Conservation (phyloP, 2,113 vertebrate species). For the Salminus brasiliensis region DNA sequence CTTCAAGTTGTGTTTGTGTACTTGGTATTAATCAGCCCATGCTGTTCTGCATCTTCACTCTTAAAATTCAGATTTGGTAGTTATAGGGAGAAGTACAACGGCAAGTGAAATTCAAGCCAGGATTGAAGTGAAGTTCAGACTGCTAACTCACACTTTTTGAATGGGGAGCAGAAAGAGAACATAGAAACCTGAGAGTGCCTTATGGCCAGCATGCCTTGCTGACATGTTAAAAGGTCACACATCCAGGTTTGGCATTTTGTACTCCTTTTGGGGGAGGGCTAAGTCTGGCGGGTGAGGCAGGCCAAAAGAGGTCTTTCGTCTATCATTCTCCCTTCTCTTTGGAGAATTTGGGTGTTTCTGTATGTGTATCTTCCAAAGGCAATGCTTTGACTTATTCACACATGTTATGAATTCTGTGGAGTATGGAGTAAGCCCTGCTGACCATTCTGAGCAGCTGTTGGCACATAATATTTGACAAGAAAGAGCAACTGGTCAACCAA, state of each 20-base stretch:
- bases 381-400: neutral
- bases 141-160: neutral
- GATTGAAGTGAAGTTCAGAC: no score
- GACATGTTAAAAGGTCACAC: conserved; percentile 49
- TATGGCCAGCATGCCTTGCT: conserved; percentile 39
- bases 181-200: conserved; percentile 3
- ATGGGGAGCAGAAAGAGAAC: neutral
- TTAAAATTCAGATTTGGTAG: neutral
- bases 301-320: neutral
- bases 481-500: neutral
- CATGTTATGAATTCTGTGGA: neutral
- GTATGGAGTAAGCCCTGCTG: neutral
- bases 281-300: neutral
- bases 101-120: conserved; percentile 4
- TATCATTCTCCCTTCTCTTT: neutral
- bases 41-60: neutral
- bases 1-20: neutral
- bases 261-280: neutral
- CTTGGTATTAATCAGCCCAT: neutral
- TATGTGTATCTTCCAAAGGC: neutral
- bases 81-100: neutral
- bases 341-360: neutral
- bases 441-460: neutral
- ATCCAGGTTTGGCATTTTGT: conserved; percentile 12
- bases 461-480: neutral